phyloP scores from a whole-genome alignment of 35 echinoderm and acorn worm genomes.

The Apostichopus japonicus region DNA sequence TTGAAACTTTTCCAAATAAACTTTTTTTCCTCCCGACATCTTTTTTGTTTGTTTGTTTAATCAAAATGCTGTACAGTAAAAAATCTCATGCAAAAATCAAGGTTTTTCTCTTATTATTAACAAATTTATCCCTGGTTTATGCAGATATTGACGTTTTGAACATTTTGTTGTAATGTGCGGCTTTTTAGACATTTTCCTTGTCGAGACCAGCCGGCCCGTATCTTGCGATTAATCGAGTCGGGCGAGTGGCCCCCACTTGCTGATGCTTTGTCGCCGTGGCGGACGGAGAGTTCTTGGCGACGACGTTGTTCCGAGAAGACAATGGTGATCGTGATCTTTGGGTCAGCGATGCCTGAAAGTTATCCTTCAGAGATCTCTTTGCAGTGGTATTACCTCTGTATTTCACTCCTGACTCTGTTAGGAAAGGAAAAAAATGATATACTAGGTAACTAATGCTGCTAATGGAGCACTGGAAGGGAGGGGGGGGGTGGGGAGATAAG shows the following conservation, averaged over 20 bases:
- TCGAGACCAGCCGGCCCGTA: conserved; percentile 8
- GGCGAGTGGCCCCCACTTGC: background rate
- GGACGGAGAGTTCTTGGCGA: conserved; percentile 5
- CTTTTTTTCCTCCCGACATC: too few species aligned
- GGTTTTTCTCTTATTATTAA: background rate
- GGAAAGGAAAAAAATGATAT: background rate
- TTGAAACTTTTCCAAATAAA: too few species aligned
- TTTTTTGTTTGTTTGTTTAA: too few species aligned
- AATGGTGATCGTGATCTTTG: conserved; percentile 29
- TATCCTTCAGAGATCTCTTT: conserved; percentile 32
- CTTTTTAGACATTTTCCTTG: conserved; percentile 35
- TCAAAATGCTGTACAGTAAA: too few species aligned
- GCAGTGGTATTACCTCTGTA: background rate
- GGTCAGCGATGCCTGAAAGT: background rate
- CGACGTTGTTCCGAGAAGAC: conserved; percentile 3
- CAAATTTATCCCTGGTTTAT: background rate
- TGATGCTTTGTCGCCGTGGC: background rate
- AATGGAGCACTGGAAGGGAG: too few species aligned
- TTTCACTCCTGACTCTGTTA: conserved; percentile 25
- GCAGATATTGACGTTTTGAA: background rate
- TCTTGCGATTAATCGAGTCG: conserved; percentile 1
- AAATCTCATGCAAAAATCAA: background rate
- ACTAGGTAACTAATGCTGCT: too few species aligned
- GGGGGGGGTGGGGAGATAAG: too few species aligned
- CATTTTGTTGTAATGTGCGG: background rate